Conservation (phyloP, 2,797 vertebrate genomes). For the Vultur gryphus region DNA sequence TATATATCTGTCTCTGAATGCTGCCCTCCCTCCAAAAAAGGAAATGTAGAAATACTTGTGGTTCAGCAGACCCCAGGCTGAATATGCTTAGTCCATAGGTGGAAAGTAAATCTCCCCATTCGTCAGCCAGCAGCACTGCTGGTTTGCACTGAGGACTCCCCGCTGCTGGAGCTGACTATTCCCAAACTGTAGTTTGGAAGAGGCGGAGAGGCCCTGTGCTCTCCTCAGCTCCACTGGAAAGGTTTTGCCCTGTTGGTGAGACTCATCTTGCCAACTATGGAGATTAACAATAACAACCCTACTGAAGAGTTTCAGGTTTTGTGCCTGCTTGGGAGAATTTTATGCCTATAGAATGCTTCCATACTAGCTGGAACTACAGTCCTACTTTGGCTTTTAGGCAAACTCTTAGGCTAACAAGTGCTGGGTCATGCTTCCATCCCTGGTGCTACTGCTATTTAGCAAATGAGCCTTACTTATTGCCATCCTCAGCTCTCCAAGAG, state of each 20-base stretch:
- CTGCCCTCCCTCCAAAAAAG: neutral
- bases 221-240: neutral
- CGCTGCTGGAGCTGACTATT: neutral
- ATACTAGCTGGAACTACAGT: neutral
- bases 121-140: neutral
- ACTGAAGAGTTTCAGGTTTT: neutral
- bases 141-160: rapidly evolving
- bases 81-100: neutral
- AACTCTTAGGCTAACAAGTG: neutral
- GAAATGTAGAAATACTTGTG: neutral
- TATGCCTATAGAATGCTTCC: neutral
- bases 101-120: neutral
- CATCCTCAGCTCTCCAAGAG: neutral
- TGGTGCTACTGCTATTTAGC: neutral
- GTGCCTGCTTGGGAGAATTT: neutral
- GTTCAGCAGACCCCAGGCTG: neutral
- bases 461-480: neutral
- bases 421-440: neutral
- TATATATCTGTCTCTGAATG: neutral
- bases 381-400: neutral
- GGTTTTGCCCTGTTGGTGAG: neutral
- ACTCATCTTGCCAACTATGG: neutral
- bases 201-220: neutral
- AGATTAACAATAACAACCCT: neutral
- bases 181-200: neutral